Evolutionary conservation across 2,797 vertebrate species (phyloP).

Genomic region (Eulemur mongoz): DNA sequence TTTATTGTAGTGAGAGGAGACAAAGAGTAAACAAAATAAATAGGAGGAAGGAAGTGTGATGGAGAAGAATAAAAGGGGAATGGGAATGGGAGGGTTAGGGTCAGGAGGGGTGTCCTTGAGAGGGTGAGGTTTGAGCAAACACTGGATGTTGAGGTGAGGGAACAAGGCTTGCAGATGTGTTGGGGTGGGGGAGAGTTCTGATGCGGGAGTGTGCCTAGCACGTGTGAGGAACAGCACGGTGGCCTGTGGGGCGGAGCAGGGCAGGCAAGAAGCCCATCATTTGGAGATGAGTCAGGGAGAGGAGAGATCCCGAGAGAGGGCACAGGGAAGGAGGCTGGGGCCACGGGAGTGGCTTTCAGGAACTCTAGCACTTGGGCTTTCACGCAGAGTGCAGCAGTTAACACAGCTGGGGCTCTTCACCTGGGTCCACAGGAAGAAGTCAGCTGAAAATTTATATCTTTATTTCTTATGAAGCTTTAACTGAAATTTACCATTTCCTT

Average conservation of each 20-base stretch:
- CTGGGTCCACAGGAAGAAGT: neutral
- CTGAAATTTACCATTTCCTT: neutral
- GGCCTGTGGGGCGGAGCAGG: neutral
- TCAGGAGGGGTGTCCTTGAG: neutral
- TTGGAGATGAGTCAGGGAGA: neutral
- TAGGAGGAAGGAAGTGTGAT: neutral
- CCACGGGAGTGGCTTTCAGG: accelerated
- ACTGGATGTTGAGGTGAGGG: neutral
- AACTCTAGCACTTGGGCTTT: neutral
- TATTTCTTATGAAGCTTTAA: neutral
- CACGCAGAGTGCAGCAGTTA: neutral
- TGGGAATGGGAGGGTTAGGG: neutral
- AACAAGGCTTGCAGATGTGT: neutral
- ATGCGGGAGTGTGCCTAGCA: neutral
- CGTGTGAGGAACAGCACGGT: neutral
- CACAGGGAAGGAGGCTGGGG: neutral
- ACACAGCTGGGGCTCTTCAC: neutral
- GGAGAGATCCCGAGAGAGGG: neutral
- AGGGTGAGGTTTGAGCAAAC: neutral
- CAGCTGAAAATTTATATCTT: neutral
- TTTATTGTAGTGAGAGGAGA: neutral
- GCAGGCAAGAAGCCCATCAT: neutral
- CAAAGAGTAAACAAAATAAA: neutral
- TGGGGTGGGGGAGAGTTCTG: neutral
- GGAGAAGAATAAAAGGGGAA: neutral